phyloP scores from a whole-genome alignment of 2,888 invertebrate genomes.

The Liopterus haemorrhoidalis region DNA sequence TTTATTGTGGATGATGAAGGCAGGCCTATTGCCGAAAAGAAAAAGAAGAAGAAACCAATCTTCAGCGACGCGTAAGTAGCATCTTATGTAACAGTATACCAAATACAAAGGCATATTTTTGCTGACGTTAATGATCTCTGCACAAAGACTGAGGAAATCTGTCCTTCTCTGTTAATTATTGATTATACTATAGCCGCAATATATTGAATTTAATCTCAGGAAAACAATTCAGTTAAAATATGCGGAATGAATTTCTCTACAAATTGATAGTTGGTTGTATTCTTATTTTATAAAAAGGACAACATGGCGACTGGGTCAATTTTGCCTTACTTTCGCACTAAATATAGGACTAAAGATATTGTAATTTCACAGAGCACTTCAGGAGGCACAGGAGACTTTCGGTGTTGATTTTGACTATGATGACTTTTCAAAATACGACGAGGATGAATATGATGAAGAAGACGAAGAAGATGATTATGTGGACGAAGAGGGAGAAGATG shows the following conservation, averaged over 20 bases:
- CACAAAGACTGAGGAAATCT: no score
- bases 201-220: no score
- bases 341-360: constrained; percentile 4
- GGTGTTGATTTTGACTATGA: constrained; percentile 98
- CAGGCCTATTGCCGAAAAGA: constrained; percentile 74
- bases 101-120: no score
- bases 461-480: constrained; percentile 76
- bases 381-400: constrained; percentile 98
- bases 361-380: constrained; percentile 61
- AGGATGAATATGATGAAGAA: constrained; percentile 79
- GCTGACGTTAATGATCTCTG: no score
- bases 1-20: constrained; percentile 98
- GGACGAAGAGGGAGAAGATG: constrained; percentile 69
- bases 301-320: no score
- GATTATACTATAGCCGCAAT: no score
- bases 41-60: constrained; percentile 72
- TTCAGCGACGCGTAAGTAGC: constrained; percentile 77
- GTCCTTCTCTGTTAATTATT: no score
- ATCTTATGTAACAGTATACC: constrained; percentile 5
- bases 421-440: constrained; percentile 81
- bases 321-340: no score
- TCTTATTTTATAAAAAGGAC: no score
- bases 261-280: neutral
- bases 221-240: no score
- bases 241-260: no score